These are phyloP conservation scores for Cossypha caffra DNA, from an alignment of 2,797 vertebrate genomes.

Conservation along the genomic window DNA sequence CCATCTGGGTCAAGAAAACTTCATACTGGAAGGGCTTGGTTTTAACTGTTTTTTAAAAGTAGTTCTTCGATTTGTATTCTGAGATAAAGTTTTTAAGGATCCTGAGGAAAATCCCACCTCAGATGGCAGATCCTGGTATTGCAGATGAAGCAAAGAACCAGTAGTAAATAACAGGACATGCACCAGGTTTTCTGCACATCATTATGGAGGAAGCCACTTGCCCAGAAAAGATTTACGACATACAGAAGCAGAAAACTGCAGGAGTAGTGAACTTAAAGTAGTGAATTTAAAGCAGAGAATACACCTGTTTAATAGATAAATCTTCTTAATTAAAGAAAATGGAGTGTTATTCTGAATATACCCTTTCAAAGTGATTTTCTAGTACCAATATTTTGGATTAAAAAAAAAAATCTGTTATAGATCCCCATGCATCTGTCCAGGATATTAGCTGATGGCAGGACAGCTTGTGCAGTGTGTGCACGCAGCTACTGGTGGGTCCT, in stretches of 20 bases:
- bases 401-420: not conserved
- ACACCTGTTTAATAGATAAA: not conserved
- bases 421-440: fast-evolving
- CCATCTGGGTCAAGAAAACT: not conserved
- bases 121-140: not conserved
- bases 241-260: not conserved
- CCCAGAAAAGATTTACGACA: not conserved
- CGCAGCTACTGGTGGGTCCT: not conserved
- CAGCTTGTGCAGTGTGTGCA: not conserved
- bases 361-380: not conserved
- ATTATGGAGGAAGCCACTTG: fast-evolving
- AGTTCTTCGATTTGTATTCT: not conserved
- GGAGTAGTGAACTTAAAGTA: not conserved
- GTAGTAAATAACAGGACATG: not conserved
- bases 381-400: not conserved
- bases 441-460: not conserved
- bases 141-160: not conserved
- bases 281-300: not conserved
- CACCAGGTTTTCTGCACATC: not conserved
- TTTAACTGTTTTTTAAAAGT: not conserved
- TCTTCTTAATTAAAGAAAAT: not conserved
- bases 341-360: not conserved
- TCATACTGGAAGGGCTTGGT: fast-evolving
- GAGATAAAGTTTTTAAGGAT: not conserved
- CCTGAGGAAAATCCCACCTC: not conserved